Base-by-base conservation (phyloP, 92 coral and sea anemone species). In the Pocillopora meandrina region DNA sequence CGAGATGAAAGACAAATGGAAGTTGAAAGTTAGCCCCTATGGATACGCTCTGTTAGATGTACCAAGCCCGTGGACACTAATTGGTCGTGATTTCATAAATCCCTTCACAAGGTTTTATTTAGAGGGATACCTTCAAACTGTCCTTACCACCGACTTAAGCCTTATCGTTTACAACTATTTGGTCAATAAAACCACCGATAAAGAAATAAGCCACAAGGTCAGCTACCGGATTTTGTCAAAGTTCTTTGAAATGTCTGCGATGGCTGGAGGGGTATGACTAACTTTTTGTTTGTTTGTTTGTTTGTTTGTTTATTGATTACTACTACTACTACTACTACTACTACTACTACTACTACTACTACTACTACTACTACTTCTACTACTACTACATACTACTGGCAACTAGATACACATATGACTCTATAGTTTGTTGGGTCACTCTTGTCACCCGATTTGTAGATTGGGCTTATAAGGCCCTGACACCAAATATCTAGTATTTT, bases 81-180 rank as follows among this genome's bases (percentile, higher is more conserved):
- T 23, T 23, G 1, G 62, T 31, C n/a, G 2, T 6, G 35, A 47
- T 62, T 63, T 61, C 71, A 1, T 77, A 16, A 26, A 35, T 77
- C 82, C 82, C 23, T 77, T 77, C 23, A 61, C 71, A 62, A 77
- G 82, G n/a, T 77, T 77, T 60, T 31, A 77, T 64, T 15, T 77
- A 8, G 82, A 77, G 61, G 72, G 34, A 12, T 77, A 77, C 56
- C 57, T 77, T 12, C 82, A 77, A 77, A 77, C 82, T 10, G 61
- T 77, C 17, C 71, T 77, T 63, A 17, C 68, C n/a, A 59, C 59
- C 26, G 58, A 77, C 12, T 6, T 62, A 47, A 19, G 20, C 36
- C 23, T 8, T 0, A 10, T 34, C 13, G 36, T 36, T 42, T 77
- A 77, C 58, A 77, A 77, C 10, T 17, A 1, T 9, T 42, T 77